Evolutionary conservation across 1,140 invertebrate genomes (phyloP).

Genomic region (Drosophila parvula): DNA sequence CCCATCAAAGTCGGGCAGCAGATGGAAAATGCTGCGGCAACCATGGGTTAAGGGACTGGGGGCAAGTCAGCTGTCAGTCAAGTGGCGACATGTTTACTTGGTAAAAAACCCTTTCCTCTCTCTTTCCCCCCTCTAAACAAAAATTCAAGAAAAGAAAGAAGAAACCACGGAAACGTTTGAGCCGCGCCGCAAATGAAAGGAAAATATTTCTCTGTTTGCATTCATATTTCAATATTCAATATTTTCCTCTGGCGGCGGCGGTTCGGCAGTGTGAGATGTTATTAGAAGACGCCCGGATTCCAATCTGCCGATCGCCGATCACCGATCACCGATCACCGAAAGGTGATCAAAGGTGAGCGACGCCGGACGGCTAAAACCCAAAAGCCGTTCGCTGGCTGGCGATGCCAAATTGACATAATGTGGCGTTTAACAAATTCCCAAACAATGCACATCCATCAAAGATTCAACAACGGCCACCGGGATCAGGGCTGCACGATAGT

Average conservation of each 20-base stretch:
- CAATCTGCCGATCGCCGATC: conserved; percentile 45
- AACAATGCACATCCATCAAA: conserved; percentile 63
- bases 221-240: conserved; percentile 82
- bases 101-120: conserved; percentile 40
- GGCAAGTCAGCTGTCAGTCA: conserved; percentile 78
- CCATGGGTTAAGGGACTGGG: conserved; percentile 32
- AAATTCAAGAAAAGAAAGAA: conserved; percentile 7
- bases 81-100: conserved; percentile 79
- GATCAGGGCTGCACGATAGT: conserved; percentile 23
- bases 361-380: background rate
- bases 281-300: conserved; percentile 58
- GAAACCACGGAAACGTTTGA: conserved; percentile 46
- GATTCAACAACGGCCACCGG: background rate
- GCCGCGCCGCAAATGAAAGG: conserved; percentile 45
- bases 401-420: conserved; percentile 81
- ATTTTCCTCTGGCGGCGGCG: conserved; percentile 52
- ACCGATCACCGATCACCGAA: conserved; percentile 26
- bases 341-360: conserved; percentile 51
- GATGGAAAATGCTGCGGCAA: conserved; percentile 20
- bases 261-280: conserved; percentile 29
- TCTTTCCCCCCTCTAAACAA: background rate
- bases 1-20: conserved; percentile 66
- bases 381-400: conserved; percentile 10
- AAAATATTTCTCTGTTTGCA: conserved; percentile 70
- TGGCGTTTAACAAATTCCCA: conserved; percentile 80